These are phyloP conservation scores for Heliothis subflexa DNA, from an alignment of 1,140 invertebrate genomes.

Conservation along the genomic window DNA sequence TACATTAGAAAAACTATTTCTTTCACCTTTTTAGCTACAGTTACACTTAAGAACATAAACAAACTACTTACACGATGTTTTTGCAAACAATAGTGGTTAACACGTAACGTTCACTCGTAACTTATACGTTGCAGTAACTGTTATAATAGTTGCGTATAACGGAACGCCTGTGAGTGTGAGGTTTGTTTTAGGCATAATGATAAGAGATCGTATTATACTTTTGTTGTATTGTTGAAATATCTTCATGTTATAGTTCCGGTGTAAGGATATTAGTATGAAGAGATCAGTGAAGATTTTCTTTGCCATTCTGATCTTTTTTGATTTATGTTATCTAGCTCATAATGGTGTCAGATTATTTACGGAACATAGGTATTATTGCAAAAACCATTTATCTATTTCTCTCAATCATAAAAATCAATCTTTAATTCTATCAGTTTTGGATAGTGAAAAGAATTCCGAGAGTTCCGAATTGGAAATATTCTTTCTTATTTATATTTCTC, in stretches of 20 bases:
- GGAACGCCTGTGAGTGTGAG: background rate
- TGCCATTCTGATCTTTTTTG: too few relatives aligned
- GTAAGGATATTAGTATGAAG: background rate
- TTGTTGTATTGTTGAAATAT: background rate
- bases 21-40: background rate
- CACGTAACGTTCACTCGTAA: background rate
- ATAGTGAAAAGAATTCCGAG: too few relatives aligned
- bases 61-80: conserved; percentile 3
- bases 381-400: too few relatives aligned
- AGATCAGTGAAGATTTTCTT: too few relatives aligned
- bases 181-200: conserved; percentile 14
- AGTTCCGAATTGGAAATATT: background rate
- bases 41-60: conserved; percentile 17
- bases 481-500: background rate
- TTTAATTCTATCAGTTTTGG: too few relatives aligned
- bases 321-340: too few relatives aligned
- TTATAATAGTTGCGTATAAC: conserved; percentile 28
- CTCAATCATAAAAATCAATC: too few relatives aligned
- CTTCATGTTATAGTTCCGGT: background rate
- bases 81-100: conserved; percentile 23
- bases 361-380: too few relatives aligned
- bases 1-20: conserved; percentile 3
- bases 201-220: background rate
- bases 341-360: too few relatives aligned
- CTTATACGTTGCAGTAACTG: conserved; percentile 25